Evolutionary conservation across 2,888 invertebrate species (phyloP), one percentile per base, ranked within the genome.

Genomic region (Brachyptera putata): DNA sequence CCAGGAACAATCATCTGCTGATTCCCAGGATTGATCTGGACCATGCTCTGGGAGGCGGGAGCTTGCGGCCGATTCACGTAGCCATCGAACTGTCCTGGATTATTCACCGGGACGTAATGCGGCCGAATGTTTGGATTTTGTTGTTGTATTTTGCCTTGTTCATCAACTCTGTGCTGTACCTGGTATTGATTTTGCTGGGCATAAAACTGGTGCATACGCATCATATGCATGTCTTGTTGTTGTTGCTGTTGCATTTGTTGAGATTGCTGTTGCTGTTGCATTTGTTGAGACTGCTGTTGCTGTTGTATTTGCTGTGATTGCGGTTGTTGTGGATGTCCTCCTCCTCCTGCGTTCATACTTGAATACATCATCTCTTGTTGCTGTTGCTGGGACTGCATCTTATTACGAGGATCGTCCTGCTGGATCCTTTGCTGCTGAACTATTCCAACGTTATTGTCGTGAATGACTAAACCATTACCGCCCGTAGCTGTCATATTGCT

Each of bases 261-360:
- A 46, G 73, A 74, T 83, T 84, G 67, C 83, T 84, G 68, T 84
- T 84, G 57, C 58, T 67, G 46, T 60, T 68, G 59, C 57, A 67
- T 68, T 50, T 67, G 70, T 46, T 67, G 68, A 56, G 67, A 66
- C n/a, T 67, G 66, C 36, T 66, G 65, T 39, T 68, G 71, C 25
- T 68, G 65, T 53, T 67, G 66, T 36, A 64, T 64, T 18, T 63
- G 64, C 36, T 65, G 56, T 13, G 2, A 21, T 14, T 43, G 43
- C 14, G 26, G 62, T 57, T 67, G 64, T 61, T 67, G 64, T 59
- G 67, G 61, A 63, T 67, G 21, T 64, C 67, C 18, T 64, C 61
- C 55, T 26, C 70, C 69, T 58, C 70, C 68, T 49, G 68, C 68
- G 46, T 69, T 69, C 53, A 68, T 71, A 14, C 69, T 57, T 37